These are phyloP conservation scores for Solea senegalensis DNA, from an alignment of 2,113 vertebrate species.

Conservation along the genomic window DNA sequence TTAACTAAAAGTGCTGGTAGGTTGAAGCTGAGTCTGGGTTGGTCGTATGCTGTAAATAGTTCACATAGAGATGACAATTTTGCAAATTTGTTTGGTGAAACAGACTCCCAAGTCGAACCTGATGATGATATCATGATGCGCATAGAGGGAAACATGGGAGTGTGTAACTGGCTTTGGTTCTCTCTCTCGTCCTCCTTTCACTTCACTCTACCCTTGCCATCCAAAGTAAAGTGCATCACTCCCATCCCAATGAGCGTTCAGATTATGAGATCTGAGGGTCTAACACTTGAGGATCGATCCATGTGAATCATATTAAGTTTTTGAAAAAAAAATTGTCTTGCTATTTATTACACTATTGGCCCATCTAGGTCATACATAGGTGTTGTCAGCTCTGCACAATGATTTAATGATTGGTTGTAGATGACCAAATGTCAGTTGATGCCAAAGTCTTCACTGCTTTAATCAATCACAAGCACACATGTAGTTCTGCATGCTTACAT, in stretches of 20 bases:
- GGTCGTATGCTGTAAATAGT: slow-evolving; percentile 11
- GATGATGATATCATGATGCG: slow-evolving; percentile 72
- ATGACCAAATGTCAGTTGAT: not conserved
- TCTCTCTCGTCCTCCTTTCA: not conserved
- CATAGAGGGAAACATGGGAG: slow-evolving; percentile 65
- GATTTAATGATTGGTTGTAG: slow-evolving; percentile 42
- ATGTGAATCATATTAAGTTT: slow-evolving; percentile 6
- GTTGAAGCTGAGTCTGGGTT: slow-evolving; percentile 7
- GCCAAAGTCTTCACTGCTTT: slow-evolving; percentile 25
- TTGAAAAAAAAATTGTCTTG: not conserved
- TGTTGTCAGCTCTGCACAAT: slow-evolving; percentile 16
- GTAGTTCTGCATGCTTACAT: slow-evolving; percentile 50
- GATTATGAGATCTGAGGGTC: slow-evolving; percentile 81
- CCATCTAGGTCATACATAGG: not conserved
- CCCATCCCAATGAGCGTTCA: slow-evolving; percentile 70
- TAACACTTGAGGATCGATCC: not conserved
- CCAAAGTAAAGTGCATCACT: slow-evolving; percentile 52
- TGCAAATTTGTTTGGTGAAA: slow-evolving; percentile 10
- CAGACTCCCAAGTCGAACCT: slow-evolving; percentile 39
- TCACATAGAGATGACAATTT: slow-evolving; percentile 17
- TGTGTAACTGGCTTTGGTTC: slow-evolving; percentile 52
- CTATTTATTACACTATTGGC: not conserved
- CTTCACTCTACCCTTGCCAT: slow-evolving; percentile 9
- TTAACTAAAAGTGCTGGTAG: slow-evolving; percentile 17
- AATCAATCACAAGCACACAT: slow-evolving; percentile 34